These are phyloP conservation scores for Phaetusa simplex DNA, from an alignment of 2,113 vertebrate species.

Conservation along the genomic window DNA sequence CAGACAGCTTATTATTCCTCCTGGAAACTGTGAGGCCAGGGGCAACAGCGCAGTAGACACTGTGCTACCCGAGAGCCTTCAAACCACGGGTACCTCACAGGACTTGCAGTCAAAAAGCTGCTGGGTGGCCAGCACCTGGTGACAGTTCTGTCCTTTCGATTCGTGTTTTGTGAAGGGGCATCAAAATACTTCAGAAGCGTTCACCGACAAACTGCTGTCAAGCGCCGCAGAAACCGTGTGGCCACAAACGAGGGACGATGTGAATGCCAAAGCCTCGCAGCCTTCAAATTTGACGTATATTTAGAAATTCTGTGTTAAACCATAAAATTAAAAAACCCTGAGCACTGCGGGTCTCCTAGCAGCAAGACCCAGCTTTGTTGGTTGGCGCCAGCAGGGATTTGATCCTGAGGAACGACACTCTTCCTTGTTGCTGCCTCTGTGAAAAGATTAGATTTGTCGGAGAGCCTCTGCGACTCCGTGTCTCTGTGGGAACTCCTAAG, in stretches of 20 bases:
- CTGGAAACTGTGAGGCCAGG: background rate
- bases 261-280: background rate
- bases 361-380: background rate
- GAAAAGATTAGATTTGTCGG: background rate
- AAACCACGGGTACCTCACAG: background rate
- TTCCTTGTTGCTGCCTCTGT: background rate
- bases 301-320: background rate
- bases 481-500: background rate
- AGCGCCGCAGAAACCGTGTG: background rate
- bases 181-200: accelerated
- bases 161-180: accelerated
- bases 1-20: background rate
- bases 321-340: background rate
- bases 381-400: background rate
- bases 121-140: background rate
- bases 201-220: background rate
- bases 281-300: background rate
- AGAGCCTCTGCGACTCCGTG: background rate
- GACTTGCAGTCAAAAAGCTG: background rate
- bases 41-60: background rate
- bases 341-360: background rate
- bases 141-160: background rate
- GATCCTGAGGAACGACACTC: background rate
- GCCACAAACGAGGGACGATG: background rate
- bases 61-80: background rate